phyloP scores from a whole-genome alignment of 1,140 invertebrate species.

The Micrasema longulum region DNA sequence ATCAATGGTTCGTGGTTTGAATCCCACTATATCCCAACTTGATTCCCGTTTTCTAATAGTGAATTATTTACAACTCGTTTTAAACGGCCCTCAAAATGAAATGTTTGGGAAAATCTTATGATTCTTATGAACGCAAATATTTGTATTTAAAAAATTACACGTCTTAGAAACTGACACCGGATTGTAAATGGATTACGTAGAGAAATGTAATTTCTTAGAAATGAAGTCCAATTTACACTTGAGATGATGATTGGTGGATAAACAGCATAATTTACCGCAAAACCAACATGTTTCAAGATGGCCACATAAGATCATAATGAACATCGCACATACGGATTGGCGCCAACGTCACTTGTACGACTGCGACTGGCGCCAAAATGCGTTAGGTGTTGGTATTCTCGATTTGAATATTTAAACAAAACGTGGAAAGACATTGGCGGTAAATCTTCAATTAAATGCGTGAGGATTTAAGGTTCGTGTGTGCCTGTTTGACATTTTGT shows the following conservation, averaged over 20 bases:
- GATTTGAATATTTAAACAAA: conserved; percentile 4
- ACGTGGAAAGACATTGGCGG: conserved; percentile 6
- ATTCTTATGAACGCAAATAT: too few species aligned
- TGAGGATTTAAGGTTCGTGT: neutral
- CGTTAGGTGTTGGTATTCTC: too few species aligned
- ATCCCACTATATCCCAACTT: too few species aligned
- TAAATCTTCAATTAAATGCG: conserved; percentile 16
- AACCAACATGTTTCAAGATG: conserved; percentile 18
- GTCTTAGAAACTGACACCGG: too few species aligned
- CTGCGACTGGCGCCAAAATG: too few species aligned
- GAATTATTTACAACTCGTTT: too few species aligned
- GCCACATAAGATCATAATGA: conserved; percentile 19
- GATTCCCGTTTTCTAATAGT: too few species aligned
- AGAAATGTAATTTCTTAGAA: conserved; percentile 5
- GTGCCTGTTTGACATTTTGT: neutral
- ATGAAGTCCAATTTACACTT: conserved; percentile 21
- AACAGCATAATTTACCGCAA: conserved; percentile 19
- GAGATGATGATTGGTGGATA: conserved; percentile 21
- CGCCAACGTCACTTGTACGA: neutral
- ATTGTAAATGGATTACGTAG: neutral
- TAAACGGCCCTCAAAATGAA: too few species aligned
- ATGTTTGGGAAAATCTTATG: too few species aligned
- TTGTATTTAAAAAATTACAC: too few species aligned
- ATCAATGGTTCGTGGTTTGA: too few species aligned
- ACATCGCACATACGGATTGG: conserved; percentile 19